Percentiles rank a stretch among this genome's conserved stretches.
Evolutionary conservation across 2,797 vertebrate genomes (phyloP).

Genomic region (Silurus lanzhouensis): DNA sequence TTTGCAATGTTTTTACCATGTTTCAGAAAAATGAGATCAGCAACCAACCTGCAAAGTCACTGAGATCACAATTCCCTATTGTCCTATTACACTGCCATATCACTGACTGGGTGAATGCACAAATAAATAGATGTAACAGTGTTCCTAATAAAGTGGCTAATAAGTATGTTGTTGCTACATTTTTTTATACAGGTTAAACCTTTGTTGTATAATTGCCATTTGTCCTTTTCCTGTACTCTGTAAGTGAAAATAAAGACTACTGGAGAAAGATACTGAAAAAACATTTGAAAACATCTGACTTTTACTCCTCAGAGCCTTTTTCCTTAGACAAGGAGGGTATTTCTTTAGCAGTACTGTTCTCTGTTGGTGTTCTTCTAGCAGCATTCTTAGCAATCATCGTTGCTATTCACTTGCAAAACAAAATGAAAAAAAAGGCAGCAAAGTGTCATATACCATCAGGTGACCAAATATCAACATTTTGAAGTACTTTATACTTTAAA

Average conservation of each 20-base stretch:
- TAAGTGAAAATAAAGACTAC: background rate
- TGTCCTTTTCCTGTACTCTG: background rate
- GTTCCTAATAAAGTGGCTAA: background rate
- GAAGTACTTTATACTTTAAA: background rate
- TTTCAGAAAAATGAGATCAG: no score
- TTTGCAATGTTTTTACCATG: no score
- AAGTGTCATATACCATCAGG: constrained; percentile 40
- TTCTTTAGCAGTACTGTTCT: constrained; percentile 60
- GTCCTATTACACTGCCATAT: background rate
- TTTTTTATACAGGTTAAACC: no score
- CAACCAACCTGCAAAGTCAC: background rate
- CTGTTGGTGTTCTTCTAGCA: constrained; percentile 42
- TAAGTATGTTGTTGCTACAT: background rate
- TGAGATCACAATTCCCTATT: background rate
- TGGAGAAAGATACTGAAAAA: background rate
- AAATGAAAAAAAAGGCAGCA: constrained; percentile 19
- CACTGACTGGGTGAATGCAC: background rate
- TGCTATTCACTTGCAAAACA: constrained; percentile 56
- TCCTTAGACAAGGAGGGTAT: background rate
- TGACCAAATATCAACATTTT: background rate
- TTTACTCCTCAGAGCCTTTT: constrained; percentile 47
- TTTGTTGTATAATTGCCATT: background rate
- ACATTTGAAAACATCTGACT: no score
- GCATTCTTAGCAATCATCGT: constrained; percentile 52
- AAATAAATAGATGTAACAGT: background rate